Conservation (phyloP, 1,140 invertebrate genomes). For the Cephus cinctus region DNA sequence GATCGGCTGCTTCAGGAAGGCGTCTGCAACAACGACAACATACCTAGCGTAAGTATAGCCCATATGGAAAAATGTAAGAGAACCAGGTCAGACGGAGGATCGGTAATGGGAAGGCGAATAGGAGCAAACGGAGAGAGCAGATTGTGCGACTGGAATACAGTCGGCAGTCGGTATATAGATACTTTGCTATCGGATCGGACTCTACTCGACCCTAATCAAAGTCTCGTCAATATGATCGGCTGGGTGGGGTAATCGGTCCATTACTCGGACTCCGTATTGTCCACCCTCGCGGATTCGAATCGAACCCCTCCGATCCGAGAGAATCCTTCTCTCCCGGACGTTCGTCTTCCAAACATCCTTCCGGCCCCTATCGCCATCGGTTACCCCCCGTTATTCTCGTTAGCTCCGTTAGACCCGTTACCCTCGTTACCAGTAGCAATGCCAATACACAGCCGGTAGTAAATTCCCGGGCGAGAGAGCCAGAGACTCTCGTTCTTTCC, state of each 20-base stretch:
- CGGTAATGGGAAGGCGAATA: not conserved
- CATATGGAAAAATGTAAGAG: not conserved
- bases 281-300: too few relatives aligned
- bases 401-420: not conserved
- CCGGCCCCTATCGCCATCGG: conserved; percentile 15
- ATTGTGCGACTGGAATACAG: too few relatives aligned
- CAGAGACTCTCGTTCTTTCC: too few relatives aligned
- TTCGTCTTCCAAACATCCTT: conserved; percentile 42
- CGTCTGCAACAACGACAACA: conserved; percentile 98
- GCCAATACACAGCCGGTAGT: too few relatives aligned
- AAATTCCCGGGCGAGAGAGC: too few relatives aligned
- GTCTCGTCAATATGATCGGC: conserved; percentile 55
- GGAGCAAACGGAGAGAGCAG: conserved; percentile 26
- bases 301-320: conserved; percentile 12
- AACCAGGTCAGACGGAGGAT: conserved; percentile 22
- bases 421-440: not conserved
- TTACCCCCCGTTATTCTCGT: not conserved
- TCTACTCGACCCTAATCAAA: conserved; percentile 57
- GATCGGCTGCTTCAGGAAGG: conserved; percentile 94
- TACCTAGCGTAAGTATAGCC: conserved; percentile 92
- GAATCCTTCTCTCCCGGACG: conserved; percentile 20
- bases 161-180: conserved; percentile 23
- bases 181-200: conserved; percentile 52
- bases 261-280: conserved; percentile 50
- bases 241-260: conserved; percentile 55